Base-by-base conservation (phyloP, 1,140 invertebrate genomes). In the Amphibalanus amphitrite region DNA sequence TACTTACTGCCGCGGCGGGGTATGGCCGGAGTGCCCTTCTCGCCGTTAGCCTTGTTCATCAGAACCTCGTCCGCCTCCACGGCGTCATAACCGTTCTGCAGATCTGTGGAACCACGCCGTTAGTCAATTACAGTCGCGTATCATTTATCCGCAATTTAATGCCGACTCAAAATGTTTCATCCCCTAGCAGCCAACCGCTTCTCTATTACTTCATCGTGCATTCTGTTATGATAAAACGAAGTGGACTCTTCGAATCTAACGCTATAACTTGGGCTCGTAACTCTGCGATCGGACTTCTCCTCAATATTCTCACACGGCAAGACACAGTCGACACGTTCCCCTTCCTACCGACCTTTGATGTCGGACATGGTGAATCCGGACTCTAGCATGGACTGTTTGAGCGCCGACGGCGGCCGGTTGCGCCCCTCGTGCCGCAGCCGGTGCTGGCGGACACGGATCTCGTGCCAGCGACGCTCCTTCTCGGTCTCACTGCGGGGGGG, bases 331-430 rank as follows among this genome's bases (percentile, higher is more conserved):
- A n/a, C n/a, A n/a, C n/a, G n/a, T n/a, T n/a, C n/a, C n/a, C n/a
- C n/a, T n/a, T n/a, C n/a, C 17, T 17, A 38, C 38, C 17, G 38
- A 90, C 90, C 91, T 87, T 95, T 95, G 67, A 95, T 92, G 77
- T 95, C 93, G 75, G 88, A 93, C 87, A 95, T 93, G 30, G 90
- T 92, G 78, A 95, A 95, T 15, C 92, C 92, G 72, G 91, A 91
- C 71, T 82, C 80, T 75, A 90, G 87, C 85, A 95, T 92, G 73
- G 94, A 93, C 78, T 93, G 91, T 78, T 95, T 91, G 69, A 76
- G 71, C 29, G 72, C 73, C 23, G 72, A 69, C 40, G 73, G 75
- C 10, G 75, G 72, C 30, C 72, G 73, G 20, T 65, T 8, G 4
- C 73, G 30, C 15, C 87, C 86, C 77, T 91, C 89, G 20, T 85